Evolutionary conservation across 2,113 vertebrate species (phyloP).

Genomic region (Euleptes europaea): DNA sequence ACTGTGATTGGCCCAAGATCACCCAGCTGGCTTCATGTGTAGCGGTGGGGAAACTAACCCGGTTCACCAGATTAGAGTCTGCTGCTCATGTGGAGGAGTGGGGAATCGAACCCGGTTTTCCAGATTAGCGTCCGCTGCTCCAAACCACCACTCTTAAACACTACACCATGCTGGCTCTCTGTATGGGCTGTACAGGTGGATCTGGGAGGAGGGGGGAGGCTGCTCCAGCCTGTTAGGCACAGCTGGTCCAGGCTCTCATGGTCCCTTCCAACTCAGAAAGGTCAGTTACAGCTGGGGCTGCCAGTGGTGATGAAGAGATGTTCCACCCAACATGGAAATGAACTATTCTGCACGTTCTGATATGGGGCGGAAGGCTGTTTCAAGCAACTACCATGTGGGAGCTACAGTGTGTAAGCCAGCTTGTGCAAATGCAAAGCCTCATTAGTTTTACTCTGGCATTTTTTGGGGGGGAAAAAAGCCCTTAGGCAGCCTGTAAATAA

Average conservation of each 20-base stretch:
- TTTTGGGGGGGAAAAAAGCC: background rate
- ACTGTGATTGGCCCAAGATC: too few species aligned
- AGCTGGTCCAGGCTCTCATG: background rate
- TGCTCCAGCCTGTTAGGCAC: background rate
- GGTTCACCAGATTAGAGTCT: too few species aligned
- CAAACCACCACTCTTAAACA: too few species aligned
- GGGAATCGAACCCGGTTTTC: too few species aligned
- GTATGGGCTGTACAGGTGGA: too few species aligned
- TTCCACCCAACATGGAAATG: background rate
- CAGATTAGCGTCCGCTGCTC: too few species aligned
- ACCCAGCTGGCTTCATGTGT: too few species aligned
- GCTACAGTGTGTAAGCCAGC: background rate
- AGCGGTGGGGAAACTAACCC: too few species aligned
- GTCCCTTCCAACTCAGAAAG: background rate
- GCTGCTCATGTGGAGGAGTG: too few species aligned
- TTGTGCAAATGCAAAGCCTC: background rate
- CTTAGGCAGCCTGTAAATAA: background rate
- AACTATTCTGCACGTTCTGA: background rate
- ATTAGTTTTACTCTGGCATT: background rate
- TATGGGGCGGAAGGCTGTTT: background rate
- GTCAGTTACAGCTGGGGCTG: background rate
- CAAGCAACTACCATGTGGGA: background rate
- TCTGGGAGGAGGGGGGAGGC: background rate
- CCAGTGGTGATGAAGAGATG: background rate
- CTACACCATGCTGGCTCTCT: too few species aligned